These are phyloP conservation scores for Merops nubicus DNA, from an alignment of 2,113 vertebrate genomes.

Conservation along the genomic window DNA sequence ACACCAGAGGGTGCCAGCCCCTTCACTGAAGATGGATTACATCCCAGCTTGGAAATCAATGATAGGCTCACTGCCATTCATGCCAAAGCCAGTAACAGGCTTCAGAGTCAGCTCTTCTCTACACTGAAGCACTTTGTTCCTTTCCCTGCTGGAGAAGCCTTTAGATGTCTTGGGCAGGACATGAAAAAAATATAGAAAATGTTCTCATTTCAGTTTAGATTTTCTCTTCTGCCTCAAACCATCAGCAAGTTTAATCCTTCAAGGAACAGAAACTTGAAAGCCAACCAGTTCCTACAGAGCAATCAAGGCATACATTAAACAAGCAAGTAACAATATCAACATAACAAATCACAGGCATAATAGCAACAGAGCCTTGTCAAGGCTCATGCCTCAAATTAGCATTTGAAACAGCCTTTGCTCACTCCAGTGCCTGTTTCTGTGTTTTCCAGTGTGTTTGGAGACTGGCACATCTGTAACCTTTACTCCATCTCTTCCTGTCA, in stretches of 20 bases:
- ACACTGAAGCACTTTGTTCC: neutral
- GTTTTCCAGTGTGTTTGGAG: neutral
- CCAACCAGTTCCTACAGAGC: neutral
- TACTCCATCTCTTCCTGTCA: neutral
- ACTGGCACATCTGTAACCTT: neutral
- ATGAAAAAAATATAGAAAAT: neutral
- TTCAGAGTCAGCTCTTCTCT: neutral
- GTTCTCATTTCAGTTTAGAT: neutral
- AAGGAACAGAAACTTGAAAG: neutral
- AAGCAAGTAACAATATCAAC: neutral
- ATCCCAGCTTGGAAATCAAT: neutral
- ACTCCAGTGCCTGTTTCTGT: neutral
- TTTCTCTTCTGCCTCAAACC: neutral
- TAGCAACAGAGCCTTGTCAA: neutral
- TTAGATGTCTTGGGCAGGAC: neutral
- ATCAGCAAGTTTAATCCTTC: neutral
- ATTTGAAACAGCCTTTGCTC: constrained; percentile 6
- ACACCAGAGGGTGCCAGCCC: neutral
- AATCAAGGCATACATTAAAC: neutral
- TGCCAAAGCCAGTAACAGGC: neutral
- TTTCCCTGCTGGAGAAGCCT: neutral
- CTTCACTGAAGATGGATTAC: neutral
- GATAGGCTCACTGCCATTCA: neutral
- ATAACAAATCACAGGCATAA: neutral
- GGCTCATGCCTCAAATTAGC: neutral